Conservation (phyloP, 1,140 invertebrate genomes). For the Geopemphigus sp. region DNA sequence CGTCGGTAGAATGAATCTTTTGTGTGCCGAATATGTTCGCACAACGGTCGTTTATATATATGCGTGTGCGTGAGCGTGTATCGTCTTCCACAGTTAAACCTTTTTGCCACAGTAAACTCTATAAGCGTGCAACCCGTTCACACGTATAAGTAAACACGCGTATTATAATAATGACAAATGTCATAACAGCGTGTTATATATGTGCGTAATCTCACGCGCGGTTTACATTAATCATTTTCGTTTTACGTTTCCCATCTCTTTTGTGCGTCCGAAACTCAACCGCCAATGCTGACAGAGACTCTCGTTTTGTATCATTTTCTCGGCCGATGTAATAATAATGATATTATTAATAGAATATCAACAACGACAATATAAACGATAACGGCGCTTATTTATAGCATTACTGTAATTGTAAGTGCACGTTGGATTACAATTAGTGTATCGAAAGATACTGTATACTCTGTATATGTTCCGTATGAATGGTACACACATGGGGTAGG, state of each 20-base stretch:
- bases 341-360: not conserved
- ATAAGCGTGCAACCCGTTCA: not conserved
- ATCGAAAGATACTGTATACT: too few species aligned
- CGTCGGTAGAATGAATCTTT: too few species aligned
- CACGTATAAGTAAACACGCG: not conserved
- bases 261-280: too few species aligned
- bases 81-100: not conserved
- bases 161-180: not conserved
- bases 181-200: not conserved
- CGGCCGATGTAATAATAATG: not conserved
- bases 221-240: constrained; percentile 14
- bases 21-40: too few species aligned
- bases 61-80: not conserved
- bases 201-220: not conserved
- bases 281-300: too few species aligned
- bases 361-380: not conserved
- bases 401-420: too few species aligned
- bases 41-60: not conserved
- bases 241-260: not conserved
- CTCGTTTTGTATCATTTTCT: not conserved
- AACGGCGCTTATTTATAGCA: too few species aligned
- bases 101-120: not conserved
- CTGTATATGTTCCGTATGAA: too few species aligned
- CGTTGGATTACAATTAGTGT: too few species aligned
- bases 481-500: too few species aligned